These are phyloP conservation scores for Dipodomys spectabilis DNA, from an alignment of 2,113 vertebrate species.

Conservation along the genomic window DNA sequence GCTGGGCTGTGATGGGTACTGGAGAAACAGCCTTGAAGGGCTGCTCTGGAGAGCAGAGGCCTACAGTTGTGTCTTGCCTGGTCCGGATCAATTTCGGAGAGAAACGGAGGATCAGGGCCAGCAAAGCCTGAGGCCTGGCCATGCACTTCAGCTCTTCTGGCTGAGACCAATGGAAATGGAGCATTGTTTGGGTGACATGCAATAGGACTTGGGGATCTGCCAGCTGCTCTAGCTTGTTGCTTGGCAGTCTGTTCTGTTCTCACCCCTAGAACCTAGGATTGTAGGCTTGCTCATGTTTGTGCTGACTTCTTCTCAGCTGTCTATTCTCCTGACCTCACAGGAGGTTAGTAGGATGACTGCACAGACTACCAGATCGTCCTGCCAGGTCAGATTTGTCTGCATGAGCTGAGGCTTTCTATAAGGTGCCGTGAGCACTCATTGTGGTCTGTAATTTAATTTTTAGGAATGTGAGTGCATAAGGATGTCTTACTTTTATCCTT, in stretches of 20 bases:
- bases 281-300: neutral
- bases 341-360: rapidly evolving
- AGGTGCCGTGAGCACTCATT: too few species aligned
- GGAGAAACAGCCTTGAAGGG: neutral
- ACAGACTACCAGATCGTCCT: neutral
- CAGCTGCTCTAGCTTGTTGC: neutral
- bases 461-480: neutral
- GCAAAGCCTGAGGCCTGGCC: rapidly evolving
- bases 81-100: neutral
- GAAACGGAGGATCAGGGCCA: neutral
- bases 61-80: too few species aligned
- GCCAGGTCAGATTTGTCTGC: neutral
- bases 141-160: neutral
- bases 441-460: neutral
- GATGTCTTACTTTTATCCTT: neutral
- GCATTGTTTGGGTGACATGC: neutral
- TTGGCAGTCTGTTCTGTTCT: rapidly evolving
- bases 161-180: neutral
- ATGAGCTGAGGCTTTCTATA: neutral
- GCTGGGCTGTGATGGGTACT: rapidly evolving
- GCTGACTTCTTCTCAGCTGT: rapidly evolving
- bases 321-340: rapidly evolving
- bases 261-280: rapidly evolving
- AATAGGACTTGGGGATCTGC: neutral
- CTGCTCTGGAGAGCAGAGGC: neutral